Base-by-base conservation (phyloP, 2,888 invertebrate species). In the Rotaria macrura region DNA sequence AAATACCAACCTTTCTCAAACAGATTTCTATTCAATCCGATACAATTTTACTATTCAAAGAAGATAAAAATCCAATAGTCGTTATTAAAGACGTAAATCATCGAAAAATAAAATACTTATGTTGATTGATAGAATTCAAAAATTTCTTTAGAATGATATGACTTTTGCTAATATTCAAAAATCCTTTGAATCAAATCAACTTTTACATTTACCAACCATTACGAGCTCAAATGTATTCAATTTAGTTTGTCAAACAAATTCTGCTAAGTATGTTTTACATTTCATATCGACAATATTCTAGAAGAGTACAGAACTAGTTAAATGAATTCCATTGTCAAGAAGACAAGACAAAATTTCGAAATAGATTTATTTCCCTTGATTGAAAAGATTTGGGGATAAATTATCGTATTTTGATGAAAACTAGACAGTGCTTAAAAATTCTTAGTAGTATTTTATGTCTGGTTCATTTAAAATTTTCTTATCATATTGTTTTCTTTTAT, bases 231-330 rank as follows among this genome's bases (percentile, higher is more conserved):
- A 79, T 79, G 43, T 79, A n/a, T 79, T 79, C 14, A 79, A 79
- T 79, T 79, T 79, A 79, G 79, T 79, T 9, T 79, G 79, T 43
- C 79, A 79, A 79, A 43, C 25, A 43, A 79, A 79, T 79, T 79
- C 79, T 3, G 79, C 79, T 12, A 79, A 79, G 79, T 79, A 79
- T 10, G 25, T 40, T 14, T 43, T 4, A 49, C 49, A 49, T 14
- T 49, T 49, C 17, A 5, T 49, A 43, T 43, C n/a, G n/a, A n/a
- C n/a, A n/a, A n/a, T n/a, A n/a, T n/a, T n/a, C n/a, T n/a, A n/a
- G n/a, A n/a, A n/a, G n/a, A n/a, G n/a, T n/a, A n/a, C n/a, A n/a
- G n/a, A n/a, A n/a, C n/a, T n/a, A n/a, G n/a, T n/a, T n/a, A n/a
- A n/a, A n/a, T n/a, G n/a, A n/a, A n/a, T n/a, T n/a, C n/a, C n/a